Conservation (phyloP, 2,888 invertebrate genomes). For the Hydrotaea diabolus region DNA sequence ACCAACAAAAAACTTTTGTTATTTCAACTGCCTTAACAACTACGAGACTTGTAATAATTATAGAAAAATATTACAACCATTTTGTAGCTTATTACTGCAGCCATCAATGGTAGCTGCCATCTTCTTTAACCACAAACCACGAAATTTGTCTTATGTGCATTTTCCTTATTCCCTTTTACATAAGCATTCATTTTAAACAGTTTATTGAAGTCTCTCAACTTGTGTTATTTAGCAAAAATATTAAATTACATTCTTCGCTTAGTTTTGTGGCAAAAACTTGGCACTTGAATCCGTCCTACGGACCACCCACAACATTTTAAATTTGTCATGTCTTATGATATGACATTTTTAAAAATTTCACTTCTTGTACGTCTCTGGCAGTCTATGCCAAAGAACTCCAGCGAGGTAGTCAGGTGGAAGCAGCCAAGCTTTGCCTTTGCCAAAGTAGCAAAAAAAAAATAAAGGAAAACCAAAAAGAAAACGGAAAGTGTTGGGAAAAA, state of each 20-base stretch:
- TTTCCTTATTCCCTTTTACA: background rate
- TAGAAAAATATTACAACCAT: too few relatives aligned
- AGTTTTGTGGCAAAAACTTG: background rate
- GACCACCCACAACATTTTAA: background rate
- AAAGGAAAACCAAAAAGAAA: background rate
- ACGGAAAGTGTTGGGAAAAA: constrained; percentile 29
- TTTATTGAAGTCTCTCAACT: background rate
- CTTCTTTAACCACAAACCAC: too few relatives aligned
- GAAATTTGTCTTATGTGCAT: too few relatives aligned
- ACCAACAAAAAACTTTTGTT: too few relatives aligned
- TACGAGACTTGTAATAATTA: too few relatives aligned
- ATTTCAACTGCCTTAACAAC: too few relatives aligned
- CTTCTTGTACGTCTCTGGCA: background rate
- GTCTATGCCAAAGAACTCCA: background rate
- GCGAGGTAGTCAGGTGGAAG: background rate
- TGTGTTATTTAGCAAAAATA: background rate
- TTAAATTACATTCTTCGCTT: background rate
- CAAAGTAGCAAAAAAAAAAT: constrained; percentile 1
- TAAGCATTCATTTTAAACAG: background rate
- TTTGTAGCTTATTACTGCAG: too few relatives aligned
- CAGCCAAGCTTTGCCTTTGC: background rate
- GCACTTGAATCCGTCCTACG: background rate
- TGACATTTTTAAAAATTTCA: constrained; percentile 3
- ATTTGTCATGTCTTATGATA: constrained; percentile 20
- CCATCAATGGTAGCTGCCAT: too few relatives aligned